Conservation (phyloP, 1,140 invertebrate species). For the Lucilia cuprina region DNA sequence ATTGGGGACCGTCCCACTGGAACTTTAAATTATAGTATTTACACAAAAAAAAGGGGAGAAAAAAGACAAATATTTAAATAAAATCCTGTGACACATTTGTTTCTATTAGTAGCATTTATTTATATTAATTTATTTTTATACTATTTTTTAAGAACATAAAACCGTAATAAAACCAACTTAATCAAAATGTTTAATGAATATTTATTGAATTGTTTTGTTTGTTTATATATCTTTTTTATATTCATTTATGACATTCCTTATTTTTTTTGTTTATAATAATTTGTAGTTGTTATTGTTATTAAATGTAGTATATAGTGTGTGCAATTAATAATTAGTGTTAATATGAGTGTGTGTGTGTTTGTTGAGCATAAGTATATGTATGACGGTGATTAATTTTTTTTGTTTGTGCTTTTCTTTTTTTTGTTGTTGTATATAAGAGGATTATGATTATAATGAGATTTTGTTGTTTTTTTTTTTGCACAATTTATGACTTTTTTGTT, state of each 20-base stretch:
- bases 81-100: neutral
- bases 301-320: neutral
- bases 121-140: neutral
- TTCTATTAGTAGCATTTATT: neutral
- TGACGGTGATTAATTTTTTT: neutral
- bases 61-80: neutral
- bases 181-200: neutral
- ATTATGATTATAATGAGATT: slow-evolving; percentile 25
- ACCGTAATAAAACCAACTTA: neutral
- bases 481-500: slow-evolving; percentile 22
- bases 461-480: neutral
- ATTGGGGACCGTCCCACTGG: too few species aligned
- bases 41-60: neutral
- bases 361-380: neutral
- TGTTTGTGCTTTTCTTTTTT: neutral
- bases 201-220: slow-evolving; percentile 11
- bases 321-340: neutral
- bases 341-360: neutral
- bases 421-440: slow-evolving; percentile 2
- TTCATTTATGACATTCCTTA: neutral
- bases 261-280: neutral
- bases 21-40: too few species aligned
- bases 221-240: neutral
- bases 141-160: neutral
- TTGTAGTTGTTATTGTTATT: neutral